These are phyloP conservation scores for Monopterus albus DNA, from an alignment of 2,113 vertebrate species.

Conservation along the genomic window DNA sequence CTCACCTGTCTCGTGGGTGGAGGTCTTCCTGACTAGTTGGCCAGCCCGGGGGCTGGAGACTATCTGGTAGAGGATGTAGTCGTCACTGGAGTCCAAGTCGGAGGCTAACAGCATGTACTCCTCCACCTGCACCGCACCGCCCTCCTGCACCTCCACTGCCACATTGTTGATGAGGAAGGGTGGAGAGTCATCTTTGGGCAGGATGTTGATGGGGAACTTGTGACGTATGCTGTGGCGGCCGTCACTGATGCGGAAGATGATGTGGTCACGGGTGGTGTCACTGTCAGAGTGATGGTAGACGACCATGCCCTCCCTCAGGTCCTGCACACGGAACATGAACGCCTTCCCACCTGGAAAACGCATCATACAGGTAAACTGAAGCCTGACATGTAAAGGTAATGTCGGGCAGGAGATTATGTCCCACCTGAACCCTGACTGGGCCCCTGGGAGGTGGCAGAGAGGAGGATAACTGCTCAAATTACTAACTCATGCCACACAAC, in stretches of 20 bases:
- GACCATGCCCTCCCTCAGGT: constrained; percentile 75
- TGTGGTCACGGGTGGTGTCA: constrained; percentile 78
- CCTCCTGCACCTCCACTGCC: constrained; percentile 78
- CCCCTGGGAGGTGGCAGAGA: too few species aligned
- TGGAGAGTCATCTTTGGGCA: constrained; percentile 81
- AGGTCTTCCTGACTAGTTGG: constrained; percentile 71
- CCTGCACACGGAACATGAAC: constrained; percentile 83
- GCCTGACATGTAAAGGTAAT: too few species aligned
- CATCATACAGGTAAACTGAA: too few species aligned
- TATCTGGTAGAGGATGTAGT: constrained; percentile 75
- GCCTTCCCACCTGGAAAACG: constrained; percentile 82
- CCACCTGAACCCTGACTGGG: too few species aligned
- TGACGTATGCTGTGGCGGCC: constrained; percentile 80
- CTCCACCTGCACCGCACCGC: constrained; percentile 60
- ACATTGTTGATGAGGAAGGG: constrained; percentile 79
- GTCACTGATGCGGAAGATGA: constrained; percentile 82
- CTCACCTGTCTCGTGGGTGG: constrained; percentile 62
- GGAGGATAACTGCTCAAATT: too few species aligned
- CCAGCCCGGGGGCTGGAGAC: constrained; percentile 41
- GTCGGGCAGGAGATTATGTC: too few species aligned
- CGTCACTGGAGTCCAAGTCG: constrained; percentile 81
- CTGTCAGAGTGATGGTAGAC: constrained; percentile 82
- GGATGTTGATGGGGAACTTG: constrained; percentile 77
- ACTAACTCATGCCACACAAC: too few species aligned
- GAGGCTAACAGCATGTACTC: constrained; percentile 70